These are phyloP conservation scores for Probaryconus sp. DNA, from an alignment of 1,140 invertebrate genomes.

Conservation along the genomic window DNA sequence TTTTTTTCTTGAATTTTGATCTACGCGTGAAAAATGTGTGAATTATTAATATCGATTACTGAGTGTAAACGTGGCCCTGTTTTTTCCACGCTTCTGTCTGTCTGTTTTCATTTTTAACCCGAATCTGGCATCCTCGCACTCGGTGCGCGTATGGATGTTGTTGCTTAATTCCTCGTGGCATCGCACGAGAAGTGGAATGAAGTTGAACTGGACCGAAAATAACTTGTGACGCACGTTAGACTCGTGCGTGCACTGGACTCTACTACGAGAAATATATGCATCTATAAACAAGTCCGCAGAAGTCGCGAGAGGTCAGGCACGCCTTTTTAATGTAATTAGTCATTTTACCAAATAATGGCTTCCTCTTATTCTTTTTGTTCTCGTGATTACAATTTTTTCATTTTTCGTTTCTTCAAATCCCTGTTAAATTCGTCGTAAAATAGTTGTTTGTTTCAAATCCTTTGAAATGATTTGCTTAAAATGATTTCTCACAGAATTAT, in stretches of 20 bases:
- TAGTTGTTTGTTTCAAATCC: too few relatives aligned
- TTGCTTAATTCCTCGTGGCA: constrained; percentile 54
- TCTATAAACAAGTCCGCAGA: constrained; percentile 64
- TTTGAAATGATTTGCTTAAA: too few relatives aligned
- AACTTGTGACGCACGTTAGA: constrained; percentile 70
- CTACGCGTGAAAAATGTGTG: too few relatives aligned
- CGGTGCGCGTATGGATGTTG: constrained; percentile 29
- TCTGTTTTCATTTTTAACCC: constrained; percentile 19
- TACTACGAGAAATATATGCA: constrained; percentile 68
- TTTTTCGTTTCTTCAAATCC: too few relatives aligned
- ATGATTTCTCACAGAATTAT: too few relatives aligned
- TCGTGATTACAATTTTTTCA: too few relatives aligned
- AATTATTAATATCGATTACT: too few relatives aligned
- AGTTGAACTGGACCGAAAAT: constrained; percentile 67
- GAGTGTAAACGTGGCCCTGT: too few relatives aligned
- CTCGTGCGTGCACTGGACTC: constrained; percentile 58
- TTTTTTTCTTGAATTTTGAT: too few relatives aligned
- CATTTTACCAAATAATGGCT: constrained; percentile 14
- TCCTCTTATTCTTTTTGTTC: too few relatives aligned
- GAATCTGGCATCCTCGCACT: constrained; percentile 21
- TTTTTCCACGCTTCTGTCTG: neutral
- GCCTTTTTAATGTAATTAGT: constrained; percentile 43
- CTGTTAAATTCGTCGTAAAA: too few relatives aligned
- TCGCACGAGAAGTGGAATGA: constrained; percentile 57
- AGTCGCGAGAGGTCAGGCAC: constrained; percentile 59